Conservation (phyloP, 2,113 vertebrate species). For the Echinops telfairi region DNA sequence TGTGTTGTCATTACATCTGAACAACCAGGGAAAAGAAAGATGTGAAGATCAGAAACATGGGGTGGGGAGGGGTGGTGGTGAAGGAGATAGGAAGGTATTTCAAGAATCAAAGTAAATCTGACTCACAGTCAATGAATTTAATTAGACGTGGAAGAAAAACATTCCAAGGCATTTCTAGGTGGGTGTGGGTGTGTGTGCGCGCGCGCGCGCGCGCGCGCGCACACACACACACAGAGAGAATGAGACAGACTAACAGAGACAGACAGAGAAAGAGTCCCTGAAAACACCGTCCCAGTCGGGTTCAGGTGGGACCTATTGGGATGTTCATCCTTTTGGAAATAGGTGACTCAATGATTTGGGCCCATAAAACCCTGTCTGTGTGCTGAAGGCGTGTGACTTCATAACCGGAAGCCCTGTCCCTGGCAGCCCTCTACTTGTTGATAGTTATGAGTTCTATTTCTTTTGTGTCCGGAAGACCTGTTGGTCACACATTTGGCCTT, state of each 20-base stretch:
- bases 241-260: not conserved
- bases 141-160: conserved; percentile 52
- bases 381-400: not conserved
- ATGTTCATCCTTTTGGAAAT: not conserved
- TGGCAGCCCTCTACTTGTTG: not conserved
- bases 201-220: no score
- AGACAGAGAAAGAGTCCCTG: not conserved
- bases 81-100: conserved; percentile 2
- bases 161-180: conserved; percentile 46
- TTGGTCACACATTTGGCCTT: not conserved
- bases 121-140: conserved; percentile 48
- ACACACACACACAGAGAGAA: no score
- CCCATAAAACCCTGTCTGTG: not conserved
- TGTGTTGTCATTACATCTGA: not conserved
- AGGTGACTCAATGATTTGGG: not conserved
- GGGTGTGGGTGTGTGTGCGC: not conserved
- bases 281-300: not conserved
- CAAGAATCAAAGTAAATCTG: conserved; percentile 63
- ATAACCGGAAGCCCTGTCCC: no score
- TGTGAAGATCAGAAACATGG: conserved; percentile 28
- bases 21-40: not conserved
- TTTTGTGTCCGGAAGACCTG: not conserved
- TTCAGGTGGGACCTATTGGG: not conserved
- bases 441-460: not conserved
- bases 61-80: not conserved